Base-by-base conservation (phyloP, 2,797 vertebrate genomes). In the Chromis chromis region DNA sequence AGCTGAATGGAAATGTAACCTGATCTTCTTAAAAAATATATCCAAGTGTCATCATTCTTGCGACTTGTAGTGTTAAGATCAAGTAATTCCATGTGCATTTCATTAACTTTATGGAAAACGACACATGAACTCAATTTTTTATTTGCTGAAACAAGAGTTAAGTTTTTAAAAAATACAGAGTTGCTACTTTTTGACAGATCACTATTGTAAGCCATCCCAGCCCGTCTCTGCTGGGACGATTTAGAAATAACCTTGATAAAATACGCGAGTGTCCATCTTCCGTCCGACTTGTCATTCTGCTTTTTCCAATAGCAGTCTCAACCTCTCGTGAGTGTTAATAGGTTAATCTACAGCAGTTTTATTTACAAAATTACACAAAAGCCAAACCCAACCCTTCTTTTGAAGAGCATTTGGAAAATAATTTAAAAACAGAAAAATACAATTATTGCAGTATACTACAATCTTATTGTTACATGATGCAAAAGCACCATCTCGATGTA, bases 371-470 rank as follows among this genome's bases (percentile, higher is more conserved):
- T 95, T 96, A 95, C 95, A 95, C 95, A 95, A 93, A 96, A 95
- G 86, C 84, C 95, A 95, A 91, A 89, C 76, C 91, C 86, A 92
- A 59, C 83, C 87, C 94, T 83, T 94, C 92, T 74, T 83, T 56
- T 74, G 70, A 90, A 89, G 90, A 88, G 86, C 80, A 86, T 89
- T 82, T 91, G 88, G 91, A 93, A 95, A 95, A 95, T 95, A 95
- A 95, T 94, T 97, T 97, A 97, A 96, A 96, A 97, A 97, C 81
- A 83, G 88, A 93, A 94, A 95, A 95, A 94, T 91, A 94, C 96
- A 96, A 96, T 97, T 97, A 98, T 98, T 98, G 97, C 96, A 93
- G 96, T 96, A 96, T 96, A 95, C 96, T 97, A 98, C 97, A 98
- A 97, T 97, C 95, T 95, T 96, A 95, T 95, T 94, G 92, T 95